Percentiles rank a stretch among this genome's conserved stretches.
Evolutionary conservation across 2,888 invertebrate species (phyloP).

Genomic region (Prosopocoilus inquinatus): DNA sequence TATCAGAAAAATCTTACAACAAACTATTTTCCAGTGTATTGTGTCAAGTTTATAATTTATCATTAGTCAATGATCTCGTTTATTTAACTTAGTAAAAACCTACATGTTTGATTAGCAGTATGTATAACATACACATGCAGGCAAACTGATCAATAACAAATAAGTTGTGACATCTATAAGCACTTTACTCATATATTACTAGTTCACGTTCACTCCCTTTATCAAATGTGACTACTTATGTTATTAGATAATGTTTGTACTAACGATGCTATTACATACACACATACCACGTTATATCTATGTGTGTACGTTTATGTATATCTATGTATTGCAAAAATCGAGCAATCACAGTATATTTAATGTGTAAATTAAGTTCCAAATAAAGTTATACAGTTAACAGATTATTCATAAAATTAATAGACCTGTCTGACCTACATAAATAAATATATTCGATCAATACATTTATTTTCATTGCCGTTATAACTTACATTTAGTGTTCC

Average conservation of each 20-base stretch:
- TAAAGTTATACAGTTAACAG: constrained; percentile 6
- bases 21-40: constrained; percentile 8
- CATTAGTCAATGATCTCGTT: constrained; percentile 44
- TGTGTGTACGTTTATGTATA: constrained; percentile 1
- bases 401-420: no score
- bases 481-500: no score
- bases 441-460: no score
- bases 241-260: constrained; percentile 38
- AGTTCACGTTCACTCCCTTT: constrained; percentile 28
- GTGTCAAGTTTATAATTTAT: constrained; percentile 27
- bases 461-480: no score
- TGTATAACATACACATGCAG: constrained; percentile 10
- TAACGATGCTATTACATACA: constrained; percentile 33
- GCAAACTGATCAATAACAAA: constrained; percentile 1
- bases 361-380: constrained; percentile 18
- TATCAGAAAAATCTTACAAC: constrained; percentile 3
- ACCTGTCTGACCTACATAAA: no score
- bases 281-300: neutral
- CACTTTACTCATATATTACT: constrained; percentile 16
- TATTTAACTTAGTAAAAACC: constrained; percentile 32
- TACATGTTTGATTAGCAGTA: constrained; percentile 21
- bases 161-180: constrained; percentile 9
- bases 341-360: constrained; percentile 18
- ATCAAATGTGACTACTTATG: constrained; percentile 33
- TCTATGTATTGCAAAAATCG: constrained; percentile 3